Conservation (phyloP, 2,113 vertebrate genomes). For the Aldabrachelys gigantea region DNA sequence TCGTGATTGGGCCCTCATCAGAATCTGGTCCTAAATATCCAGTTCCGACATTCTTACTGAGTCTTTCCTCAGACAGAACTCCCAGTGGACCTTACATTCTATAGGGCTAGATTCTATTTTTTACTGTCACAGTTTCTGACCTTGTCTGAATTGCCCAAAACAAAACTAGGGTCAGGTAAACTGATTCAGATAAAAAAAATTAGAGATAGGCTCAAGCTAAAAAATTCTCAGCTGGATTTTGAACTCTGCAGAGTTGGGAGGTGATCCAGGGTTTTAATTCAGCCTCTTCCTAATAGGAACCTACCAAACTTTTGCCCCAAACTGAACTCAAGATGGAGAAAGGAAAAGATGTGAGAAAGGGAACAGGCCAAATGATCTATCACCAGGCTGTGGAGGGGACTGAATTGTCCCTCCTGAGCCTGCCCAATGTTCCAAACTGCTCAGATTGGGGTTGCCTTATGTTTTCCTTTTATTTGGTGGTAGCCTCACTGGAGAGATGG, state of each 20-base stretch:
- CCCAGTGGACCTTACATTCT: not conserved
- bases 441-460: not conserved
- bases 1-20: not conserved
- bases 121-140: not conserved
- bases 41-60: not conserved
- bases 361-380: not conserved
- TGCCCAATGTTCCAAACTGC: not conserved
- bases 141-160: not conserved
- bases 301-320: not conserved
- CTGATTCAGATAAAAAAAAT: not conserved
- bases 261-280: not conserved
- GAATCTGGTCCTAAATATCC: not conserved
- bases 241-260: not conserved
- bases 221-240: not conserved
- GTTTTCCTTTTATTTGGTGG: not conserved
- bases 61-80: not conserved
- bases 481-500: not conserved
- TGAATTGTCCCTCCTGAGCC: rapidly evolving
- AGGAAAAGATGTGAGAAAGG: not conserved
- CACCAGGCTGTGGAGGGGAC: rapidly evolving
- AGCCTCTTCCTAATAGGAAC: not conserved
- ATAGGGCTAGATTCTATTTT: not conserved
- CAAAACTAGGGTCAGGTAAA: not conserved
- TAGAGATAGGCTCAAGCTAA: not conserved
- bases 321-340: not conserved